Conservation (phyloP, 2,113 vertebrate species). For the Rhodinocichla rosea region DNA sequence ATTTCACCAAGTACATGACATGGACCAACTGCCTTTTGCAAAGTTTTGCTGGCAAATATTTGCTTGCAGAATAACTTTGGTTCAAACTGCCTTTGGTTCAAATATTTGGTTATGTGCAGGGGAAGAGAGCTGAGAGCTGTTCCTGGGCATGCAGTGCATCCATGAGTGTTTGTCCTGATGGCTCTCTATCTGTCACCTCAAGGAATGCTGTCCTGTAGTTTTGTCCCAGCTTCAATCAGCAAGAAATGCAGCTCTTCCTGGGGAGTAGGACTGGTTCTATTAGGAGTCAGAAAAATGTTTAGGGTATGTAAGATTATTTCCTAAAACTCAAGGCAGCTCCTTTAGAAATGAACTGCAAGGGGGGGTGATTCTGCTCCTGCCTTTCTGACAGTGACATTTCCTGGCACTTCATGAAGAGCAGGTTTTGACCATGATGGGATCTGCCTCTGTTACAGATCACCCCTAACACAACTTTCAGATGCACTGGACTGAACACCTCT, state of each 20-base stretch:
- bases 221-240: not conserved
- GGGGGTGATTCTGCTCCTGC: not conserved
- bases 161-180: not conserved
- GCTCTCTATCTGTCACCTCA: not conserved
- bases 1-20: not conserved
- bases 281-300: not conserved
- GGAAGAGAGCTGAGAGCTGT: not conserved
- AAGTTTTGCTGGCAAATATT: not conserved
- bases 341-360: not conserved
- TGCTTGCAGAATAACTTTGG: not conserved
- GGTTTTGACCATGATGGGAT: not conserved
- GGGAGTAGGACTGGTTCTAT: not conserved
- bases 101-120: not conserved
- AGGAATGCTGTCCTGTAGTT: not conserved
- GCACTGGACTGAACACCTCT: constrained; percentile 54
- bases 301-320: not conserved
- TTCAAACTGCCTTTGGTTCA: not conserved
- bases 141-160: not conserved
- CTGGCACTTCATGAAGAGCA: not conserved
- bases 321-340: not conserved
- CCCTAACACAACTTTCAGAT: constrained; percentile 59
- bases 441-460: constrained; percentile 64
- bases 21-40: not conserved
- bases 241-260: not conserved
- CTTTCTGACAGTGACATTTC: not conserved